Evolutionary conservation across 2,888 invertebrate genomes (phyloP).

Genomic region (Leptothorax acervorum): DNA sequence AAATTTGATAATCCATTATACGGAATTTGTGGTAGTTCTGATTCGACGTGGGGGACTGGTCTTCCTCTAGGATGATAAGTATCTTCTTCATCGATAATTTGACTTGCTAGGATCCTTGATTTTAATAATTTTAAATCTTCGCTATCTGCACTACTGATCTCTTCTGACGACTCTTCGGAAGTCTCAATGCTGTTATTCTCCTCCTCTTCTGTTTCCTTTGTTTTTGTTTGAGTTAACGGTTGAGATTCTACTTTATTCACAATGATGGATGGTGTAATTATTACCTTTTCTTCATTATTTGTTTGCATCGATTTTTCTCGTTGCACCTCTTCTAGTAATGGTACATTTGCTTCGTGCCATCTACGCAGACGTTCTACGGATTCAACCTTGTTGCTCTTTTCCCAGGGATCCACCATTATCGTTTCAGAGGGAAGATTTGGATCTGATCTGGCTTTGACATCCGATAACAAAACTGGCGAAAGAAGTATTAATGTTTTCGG

Average conservation of each 20-base stretch:
- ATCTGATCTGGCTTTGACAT: constrained; percentile 77
- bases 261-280: background rate
- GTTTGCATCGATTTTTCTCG: constrained; percentile 60
- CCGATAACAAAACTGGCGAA: constrained; percentile 61
- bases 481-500: constrained; percentile 64
- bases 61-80: constrained; percentile 82
- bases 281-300: constrained; percentile 19
- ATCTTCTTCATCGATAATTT: constrained; percentile 80
- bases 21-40: constrained; percentile 66
- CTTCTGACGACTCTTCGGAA: constrained; percentile 77
- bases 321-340: constrained; percentile 64
- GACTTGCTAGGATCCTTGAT: constrained; percentile 80
- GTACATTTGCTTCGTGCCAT: constrained; percentile 77
- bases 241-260: background rate
- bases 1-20: constrained; percentile 59
- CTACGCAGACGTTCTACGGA: constrained; percentile 71
- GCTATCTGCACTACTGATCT: constrained; percentile 78
- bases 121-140: constrained; percentile 81
- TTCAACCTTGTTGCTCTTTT: constrained; percentile 58
- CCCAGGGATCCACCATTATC: constrained; percentile 61
- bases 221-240: background rate
- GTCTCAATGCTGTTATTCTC: constrained; percentile 77
- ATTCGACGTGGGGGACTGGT: constrained; percentile 72
- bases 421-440: constrained; percentile 77
- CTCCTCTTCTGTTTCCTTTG: constrained; percentile 61